phyloP scores from a whole-genome alignment of 2,888 invertebrate species.

The Alcis repandata region DNA sequence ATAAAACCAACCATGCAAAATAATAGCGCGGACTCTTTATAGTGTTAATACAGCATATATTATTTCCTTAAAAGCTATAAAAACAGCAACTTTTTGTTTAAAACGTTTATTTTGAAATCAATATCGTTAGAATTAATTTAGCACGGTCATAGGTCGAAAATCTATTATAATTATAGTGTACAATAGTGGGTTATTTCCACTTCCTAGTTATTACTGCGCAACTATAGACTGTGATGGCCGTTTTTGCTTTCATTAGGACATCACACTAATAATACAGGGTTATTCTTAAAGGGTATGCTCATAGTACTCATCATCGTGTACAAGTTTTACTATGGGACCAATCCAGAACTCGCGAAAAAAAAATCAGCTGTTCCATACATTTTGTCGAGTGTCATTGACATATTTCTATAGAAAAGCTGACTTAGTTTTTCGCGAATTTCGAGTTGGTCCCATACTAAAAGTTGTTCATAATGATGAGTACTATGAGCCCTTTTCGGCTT shows the following conservation, averaged over 20 bases:
- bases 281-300: too few species aligned
- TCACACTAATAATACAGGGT: too few species aligned
- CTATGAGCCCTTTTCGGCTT: too few species aligned
- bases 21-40: conserved; percentile 11
- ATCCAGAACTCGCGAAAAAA: too few species aligned
- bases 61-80: conserved; percentile 8
- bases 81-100: conserved; percentile 14
- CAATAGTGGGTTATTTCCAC: conserved; percentile 4
- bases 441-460: too few species aligned
- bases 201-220: conserved; percentile 16
- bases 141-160: conserved; percentile 25
- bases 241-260: neutral
- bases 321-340: too few species aligned
- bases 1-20: conserved; percentile 6
- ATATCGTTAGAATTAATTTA: conserved; percentile 25
- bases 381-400: too few species aligned
- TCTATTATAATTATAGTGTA: conserved; percentile 23
- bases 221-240: neutral
- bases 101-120: conserved; percentile 22
- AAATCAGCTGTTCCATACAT: too few species aligned
- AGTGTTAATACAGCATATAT: conserved; percentile 3
- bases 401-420: too few species aligned
- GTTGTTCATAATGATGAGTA: too few species aligned
- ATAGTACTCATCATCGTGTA: too few species aligned
- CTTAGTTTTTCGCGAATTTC: too few species aligned